Evolutionary conservation across 2,888 invertebrate species (phyloP).

Genomic region (Isoperla grammatica): DNA sequence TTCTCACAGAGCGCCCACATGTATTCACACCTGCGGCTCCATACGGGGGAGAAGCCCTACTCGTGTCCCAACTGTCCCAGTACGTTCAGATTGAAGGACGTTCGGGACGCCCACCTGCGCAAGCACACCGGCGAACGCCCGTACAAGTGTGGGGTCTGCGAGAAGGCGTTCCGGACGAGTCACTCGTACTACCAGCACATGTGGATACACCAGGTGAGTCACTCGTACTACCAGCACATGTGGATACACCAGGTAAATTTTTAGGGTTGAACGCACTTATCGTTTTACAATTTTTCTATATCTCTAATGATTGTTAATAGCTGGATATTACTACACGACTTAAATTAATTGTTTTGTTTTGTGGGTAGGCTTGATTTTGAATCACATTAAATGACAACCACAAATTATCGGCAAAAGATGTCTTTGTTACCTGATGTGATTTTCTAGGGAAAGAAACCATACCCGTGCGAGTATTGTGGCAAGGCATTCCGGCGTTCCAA

Average conservation of each 20-base stretch:
- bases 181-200: constrained; percentile 62
- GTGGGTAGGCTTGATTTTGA: no score
- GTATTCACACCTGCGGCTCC: constrained; percentile 27
- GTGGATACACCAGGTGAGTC: constrained; percentile 50
- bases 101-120: constrained; percentile 37
- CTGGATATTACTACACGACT: no score
- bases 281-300: no score
- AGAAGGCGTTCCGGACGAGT: constrained; percentile 48
- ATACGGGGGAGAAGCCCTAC: constrained; percentile 31
- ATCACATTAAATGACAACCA: no score
- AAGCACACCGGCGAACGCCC: constrained; percentile 39
- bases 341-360: no score
- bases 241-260: constrained; percentile 51
- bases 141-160: constrained; percentile 40
- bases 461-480: constrained; percentile 57
- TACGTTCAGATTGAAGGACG: constrained; percentile 29
- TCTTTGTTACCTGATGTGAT: no score
- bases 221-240: constrained; percentile 60
- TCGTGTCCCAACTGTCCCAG: constrained; percentile 21
- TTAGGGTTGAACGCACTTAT: no score
- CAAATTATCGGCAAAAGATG: no score
- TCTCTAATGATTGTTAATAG: no score
- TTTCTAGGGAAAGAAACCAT: constrained; percentile 40
- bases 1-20: constrained; percentile 30
- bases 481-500: constrained; percentile 60